A percentile compares a stretch with the other conserved stretches of the same genome.
phyloP scores from a whole-genome alignment of 2,888 invertebrate genomes.

The Sycophila texana region DNA sequence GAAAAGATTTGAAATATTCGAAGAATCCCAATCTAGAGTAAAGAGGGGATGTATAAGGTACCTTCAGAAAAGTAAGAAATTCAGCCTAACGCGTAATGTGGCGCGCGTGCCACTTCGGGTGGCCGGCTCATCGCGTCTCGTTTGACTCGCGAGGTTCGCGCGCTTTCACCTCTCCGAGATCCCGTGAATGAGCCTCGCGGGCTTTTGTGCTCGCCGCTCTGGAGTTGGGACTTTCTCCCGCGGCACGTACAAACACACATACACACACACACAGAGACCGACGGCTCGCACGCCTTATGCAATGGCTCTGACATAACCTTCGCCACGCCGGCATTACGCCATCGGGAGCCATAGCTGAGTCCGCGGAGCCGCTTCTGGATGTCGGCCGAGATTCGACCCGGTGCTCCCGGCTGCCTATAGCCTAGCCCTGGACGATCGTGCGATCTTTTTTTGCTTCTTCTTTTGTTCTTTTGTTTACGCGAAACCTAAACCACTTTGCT shows the following conservation, averaged over 20 bases:
- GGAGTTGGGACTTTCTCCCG: constrained; percentile 62
- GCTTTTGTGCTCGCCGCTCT: constrained; percentile 19
- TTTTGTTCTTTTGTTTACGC: no score
- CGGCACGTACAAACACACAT: neutral
- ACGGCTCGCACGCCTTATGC: constrained; percentile 67
- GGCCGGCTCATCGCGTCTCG: neutral
- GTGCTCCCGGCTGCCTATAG: no score
- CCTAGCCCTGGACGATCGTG: no score
- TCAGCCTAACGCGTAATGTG: neutral
- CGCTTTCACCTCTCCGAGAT: neutral
- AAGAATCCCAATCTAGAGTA: no score
- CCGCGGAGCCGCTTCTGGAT: no score
- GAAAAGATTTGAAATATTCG: no score
- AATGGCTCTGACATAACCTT: constrained; percentile 75
- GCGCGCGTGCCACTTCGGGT: neutral
- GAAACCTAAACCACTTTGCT: no score
- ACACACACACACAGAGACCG: constrained; percentile 2
- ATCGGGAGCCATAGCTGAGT: constrained; percentile 40
- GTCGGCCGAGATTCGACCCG: no score
- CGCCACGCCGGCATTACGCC: constrained; percentile 70
- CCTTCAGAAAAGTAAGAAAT: no score
- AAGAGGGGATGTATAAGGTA: no score
- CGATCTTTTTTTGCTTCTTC: no score
- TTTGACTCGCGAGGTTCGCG: neutral
- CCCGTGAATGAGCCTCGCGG: constrained; percentile 4